Conservation (phyloP, 2,888 invertebrate species). For the Agrotis segetum region DNA sequence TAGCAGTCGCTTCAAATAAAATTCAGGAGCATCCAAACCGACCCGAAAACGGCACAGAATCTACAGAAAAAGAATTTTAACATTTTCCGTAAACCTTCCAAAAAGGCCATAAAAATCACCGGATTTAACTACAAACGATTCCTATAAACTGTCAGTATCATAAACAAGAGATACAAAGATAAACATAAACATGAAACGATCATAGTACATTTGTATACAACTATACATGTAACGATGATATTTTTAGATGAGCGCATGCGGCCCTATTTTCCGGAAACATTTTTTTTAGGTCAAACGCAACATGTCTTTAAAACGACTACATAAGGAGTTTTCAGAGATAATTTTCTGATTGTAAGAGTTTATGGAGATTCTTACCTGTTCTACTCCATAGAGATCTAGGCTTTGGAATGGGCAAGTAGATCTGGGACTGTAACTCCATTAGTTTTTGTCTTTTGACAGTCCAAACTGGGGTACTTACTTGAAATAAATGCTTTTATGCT, state of each 20-base stretch:
- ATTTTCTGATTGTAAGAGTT: no score
- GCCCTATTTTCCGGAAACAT: constrained; percentile 31
- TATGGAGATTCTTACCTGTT: not conserved
- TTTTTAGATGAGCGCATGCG: constrained; percentile 33
- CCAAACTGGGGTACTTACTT: no score
- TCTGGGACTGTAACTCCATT: no score
- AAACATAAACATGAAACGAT: constrained; percentile 34
- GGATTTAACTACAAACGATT: constrained; percentile 11
- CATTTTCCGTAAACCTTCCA: not conserved
- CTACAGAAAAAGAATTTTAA: no score
- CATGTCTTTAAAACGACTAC: constrained; percentile 16
- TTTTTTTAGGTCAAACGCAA: constrained; percentile 54
- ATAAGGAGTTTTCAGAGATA: constrained; percentile 1
- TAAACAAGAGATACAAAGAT: constrained; percentile 32
- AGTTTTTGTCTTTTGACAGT: no score
- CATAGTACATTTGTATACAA: not conserved
- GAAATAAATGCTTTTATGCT: no score
- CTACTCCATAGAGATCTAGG: no score
- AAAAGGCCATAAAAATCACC: not conserved
- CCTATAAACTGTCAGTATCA: constrained; percentile 16
- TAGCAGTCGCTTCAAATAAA: no score
- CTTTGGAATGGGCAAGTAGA: no score
- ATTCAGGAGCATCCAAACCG: no score
- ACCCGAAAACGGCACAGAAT: no score
- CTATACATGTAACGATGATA: constrained; percentile 23